Evolutionary conservation across 2,797 vertebrate genomes (phyloP), one percentile per base, ranked within the genome.

Genomic region (Dallia pectoralis): DNA sequence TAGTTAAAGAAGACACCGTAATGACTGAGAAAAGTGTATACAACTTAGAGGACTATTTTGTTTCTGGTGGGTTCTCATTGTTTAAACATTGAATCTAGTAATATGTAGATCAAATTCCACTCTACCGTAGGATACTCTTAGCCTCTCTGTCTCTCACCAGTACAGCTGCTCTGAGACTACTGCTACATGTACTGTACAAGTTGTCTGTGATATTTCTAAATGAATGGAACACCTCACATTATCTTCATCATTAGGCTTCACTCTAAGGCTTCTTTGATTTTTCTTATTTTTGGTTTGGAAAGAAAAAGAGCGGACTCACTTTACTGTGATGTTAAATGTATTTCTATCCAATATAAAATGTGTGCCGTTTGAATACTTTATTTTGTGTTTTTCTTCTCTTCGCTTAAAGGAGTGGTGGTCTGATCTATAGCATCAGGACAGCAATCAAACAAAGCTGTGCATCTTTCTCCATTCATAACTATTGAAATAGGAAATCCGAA

Each of bases 341-440:
- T 88, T 90, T 87, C 82, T 86, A 90, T 88, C 81, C 79, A 89
- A 85, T 87, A 76, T n/a, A 88, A 84, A 81, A 89, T 79, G 78
- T 87, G 79, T 78, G 76, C 77, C 86, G 73, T 84, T 87, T 87
- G 84, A 76, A 78, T 85, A 81, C 78, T 76, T 67, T 77, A 47
- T 65, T 66, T 71, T 40, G 66, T 47, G n/a, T 70, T 36, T 59
- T 22, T 71, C 74, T 72, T 69, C 78, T 51, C 51, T 64, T 79
- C 75, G 33, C 44, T 14, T 12, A 75, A 74, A 70, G 70, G 67
- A 77, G 33, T 64, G 71, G 40, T 44, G 64, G 59, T 47, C 51
- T 44, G 47, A 47, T 82, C 70, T 48, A 40, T 25, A 14, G 56
- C 67, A 63, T 65, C 64, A 63, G 47, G 62, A 71, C 47, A 40